phyloP scores from a whole-genome alignment of 2,797 vertebrate species.

The Triplophysa bombifrons region DNA sequence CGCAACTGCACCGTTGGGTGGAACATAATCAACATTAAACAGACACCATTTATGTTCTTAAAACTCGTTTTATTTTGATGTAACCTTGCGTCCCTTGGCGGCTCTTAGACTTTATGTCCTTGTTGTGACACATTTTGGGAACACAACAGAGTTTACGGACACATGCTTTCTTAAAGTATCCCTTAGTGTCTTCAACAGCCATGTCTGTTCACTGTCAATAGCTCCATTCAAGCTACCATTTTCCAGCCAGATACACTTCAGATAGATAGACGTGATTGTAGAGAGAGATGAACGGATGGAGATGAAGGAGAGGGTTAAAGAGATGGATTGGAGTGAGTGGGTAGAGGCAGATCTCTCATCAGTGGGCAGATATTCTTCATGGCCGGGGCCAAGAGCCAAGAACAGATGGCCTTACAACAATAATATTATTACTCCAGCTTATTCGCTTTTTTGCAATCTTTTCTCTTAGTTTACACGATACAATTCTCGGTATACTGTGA shows the following conservation, averaged over 20 bases:
- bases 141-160: background rate
- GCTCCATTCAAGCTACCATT: slow-evolving; percentile 1
- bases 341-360: slow-evolving; percentile 36
- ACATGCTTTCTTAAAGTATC: background rate
- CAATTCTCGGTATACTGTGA: background rate
- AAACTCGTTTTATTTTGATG: background rate
- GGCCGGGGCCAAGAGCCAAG: slow-evolving; percentile 47
- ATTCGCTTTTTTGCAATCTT: slow-evolving; percentile 19
- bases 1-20: background rate
- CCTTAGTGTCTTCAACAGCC: background rate
- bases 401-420: slow-evolving; percentile 54
- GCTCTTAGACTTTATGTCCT: background rate
- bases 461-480: background rate
- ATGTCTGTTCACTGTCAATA: slow-evolving; percentile 2
- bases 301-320: slow-evolving; percentile 11
- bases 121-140: background rate
- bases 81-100: background rate
- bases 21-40: background rate
- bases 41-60: background rate
- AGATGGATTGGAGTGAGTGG: slow-evolving; percentile 26
- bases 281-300: slow-evolving; percentile 31
- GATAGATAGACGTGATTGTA: slow-evolving; percentile 9
- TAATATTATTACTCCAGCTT: slow-evolving; percentile 38
- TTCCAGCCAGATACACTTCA: slow-evolving; percentile 17
- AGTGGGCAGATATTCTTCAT: slow-evolving; percentile 52